Conservation (phyloP, 2,113 vertebrate species). For the Lichenostomus cassidix region DNA sequence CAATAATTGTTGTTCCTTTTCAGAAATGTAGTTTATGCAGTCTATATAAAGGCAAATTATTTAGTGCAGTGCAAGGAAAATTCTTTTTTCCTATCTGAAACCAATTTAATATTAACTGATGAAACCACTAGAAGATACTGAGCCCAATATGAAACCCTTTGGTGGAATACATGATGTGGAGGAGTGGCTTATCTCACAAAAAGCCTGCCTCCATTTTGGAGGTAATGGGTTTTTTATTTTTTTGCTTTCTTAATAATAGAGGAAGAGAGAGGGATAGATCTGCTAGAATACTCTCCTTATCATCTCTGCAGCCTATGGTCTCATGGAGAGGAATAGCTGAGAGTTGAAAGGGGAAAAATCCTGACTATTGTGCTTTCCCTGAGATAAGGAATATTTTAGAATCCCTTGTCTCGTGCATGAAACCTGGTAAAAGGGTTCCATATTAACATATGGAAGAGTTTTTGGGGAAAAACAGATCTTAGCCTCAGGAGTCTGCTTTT, state of each 20-base stretch:
- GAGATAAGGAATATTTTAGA: constrained; percentile 53
- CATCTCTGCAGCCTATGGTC: not conserved
- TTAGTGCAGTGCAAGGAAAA: not conserved
- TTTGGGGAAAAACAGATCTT: constrained; percentile 2
- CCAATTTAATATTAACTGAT: constrained; percentile 48
- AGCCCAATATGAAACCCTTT: not conserved
- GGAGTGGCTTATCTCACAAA: constrained; percentile 49
- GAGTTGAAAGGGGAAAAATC: constrained; percentile 52
- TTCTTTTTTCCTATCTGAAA: constrained; percentile 28
- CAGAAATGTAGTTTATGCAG: constrained; percentile 9
- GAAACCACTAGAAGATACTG: constrained; percentile 47
- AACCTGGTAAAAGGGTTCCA: constrained; percentile 14
- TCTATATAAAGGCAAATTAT: constrained; percentile 14
- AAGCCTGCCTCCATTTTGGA: constrained; percentile 31
- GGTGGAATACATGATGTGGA: not conserved
- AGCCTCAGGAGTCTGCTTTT: constrained; percentile 47
- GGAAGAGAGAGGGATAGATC: constrained; percentile 26
- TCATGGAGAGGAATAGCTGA: constrained; percentile 7
- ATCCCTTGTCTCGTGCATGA: constrained; percentile 34
- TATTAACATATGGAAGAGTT: constrained; percentile 44
- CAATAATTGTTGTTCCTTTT: constrained; percentile 28
- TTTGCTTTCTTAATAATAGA: not conserved
- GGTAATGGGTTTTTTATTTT: constrained; percentile 37
- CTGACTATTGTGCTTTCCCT: constrained; percentile 42
- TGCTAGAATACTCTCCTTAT: constrained; percentile 38